phyloP scores from a whole-genome alignment of 2,888 invertebrate species.

The Aricia artaxerxes region DNA sequence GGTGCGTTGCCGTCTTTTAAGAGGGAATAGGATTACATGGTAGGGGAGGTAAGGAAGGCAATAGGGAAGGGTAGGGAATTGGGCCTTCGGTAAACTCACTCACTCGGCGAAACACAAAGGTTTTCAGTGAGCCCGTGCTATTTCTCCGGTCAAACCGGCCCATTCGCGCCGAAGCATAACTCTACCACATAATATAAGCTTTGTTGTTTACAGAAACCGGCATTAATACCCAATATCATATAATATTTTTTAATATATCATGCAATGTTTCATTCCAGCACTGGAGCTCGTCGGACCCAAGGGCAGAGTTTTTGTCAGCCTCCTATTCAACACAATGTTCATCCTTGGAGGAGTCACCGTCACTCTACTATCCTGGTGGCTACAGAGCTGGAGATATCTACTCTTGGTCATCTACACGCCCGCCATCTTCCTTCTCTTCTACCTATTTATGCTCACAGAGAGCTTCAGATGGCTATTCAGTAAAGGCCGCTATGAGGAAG shows the following conservation, averaged over 20 bases:
- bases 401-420: conserved; percentile 72
- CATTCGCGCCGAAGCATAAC: too few relatives aligned
- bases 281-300: conserved; percentile 73
- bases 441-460: conserved; percentile 68
- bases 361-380: conserved; percentile 69
- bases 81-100: too few relatives aligned
- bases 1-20: too few relatives aligned
- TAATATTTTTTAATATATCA: not conserved
- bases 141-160: too few relatives aligned
- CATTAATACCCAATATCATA: too few relatives aligned
- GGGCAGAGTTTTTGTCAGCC: conserved; percentile 70
- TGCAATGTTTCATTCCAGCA: conserved; percentile 51
- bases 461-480: conserved; percentile 78
- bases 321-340: conserved; percentile 75
- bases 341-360: conserved; percentile 72
- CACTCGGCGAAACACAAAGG: too few relatives aligned
- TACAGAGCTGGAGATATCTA: conserved; percentile 71
- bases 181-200: too few relatives aligned
- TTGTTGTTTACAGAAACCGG: not conserved
- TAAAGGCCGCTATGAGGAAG: conserved; percentile 84
- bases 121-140: too few relatives aligned
- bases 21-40: too few relatives aligned
- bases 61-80: too few relatives aligned
- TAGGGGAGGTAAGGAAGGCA: too few relatives aligned
- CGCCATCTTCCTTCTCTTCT: conserved; percentile 62